These are phyloP conservation scores for Portevinia maculata DNA, from an alignment of 2,888 invertebrate genomes.

Conservation along the genomic window DNA sequence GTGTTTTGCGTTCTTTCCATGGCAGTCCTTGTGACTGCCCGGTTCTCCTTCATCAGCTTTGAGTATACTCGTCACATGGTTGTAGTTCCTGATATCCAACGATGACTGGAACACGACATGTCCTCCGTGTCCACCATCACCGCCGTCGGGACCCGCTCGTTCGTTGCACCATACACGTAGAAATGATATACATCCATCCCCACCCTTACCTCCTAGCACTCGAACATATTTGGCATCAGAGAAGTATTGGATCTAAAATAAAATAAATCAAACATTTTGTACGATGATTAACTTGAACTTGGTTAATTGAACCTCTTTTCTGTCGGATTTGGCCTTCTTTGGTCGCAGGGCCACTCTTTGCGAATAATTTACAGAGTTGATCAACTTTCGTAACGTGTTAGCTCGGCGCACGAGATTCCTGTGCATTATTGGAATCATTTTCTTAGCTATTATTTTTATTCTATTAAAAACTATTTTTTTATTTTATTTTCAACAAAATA, in stretches of 20 bases:
- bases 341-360: constrained; percentile 81
- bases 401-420: constrained; percentile 23
- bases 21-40: constrained; percentile 90
- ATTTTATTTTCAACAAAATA: constrained; percentile 4
- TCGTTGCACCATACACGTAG: constrained; percentile 92
- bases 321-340: constrained; percentile 83
- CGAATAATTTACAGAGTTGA: constrained; percentile 31
- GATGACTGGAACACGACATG: constrained; percentile 94
- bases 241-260: constrained; percentile 85
- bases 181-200: constrained; percentile 96
- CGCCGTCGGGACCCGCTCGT: constrained; percentile 95
- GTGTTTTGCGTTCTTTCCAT: constrained; percentile 92
- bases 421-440: constrained; percentile 49
- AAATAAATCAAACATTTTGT: neutral
- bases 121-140: constrained; percentile 98
- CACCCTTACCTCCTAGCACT: constrained; percentile 93
- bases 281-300: neutral
- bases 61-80: constrained; percentile 85
- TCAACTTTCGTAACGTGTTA: constrained; percentile 36
- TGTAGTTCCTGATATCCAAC: constrained; percentile 87
- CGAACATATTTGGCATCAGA: constrained; percentile 88
- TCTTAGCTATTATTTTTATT: neutral
- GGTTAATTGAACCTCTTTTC: constrained; percentile 80
- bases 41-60: constrained; percentile 88
- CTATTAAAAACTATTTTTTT: neutral